These are phyloP conservation scores for Imbricaverruca yamaguchii DNA, from an alignment of 2,888 invertebrate genomes.

Conservation along the genomic window DNA sequence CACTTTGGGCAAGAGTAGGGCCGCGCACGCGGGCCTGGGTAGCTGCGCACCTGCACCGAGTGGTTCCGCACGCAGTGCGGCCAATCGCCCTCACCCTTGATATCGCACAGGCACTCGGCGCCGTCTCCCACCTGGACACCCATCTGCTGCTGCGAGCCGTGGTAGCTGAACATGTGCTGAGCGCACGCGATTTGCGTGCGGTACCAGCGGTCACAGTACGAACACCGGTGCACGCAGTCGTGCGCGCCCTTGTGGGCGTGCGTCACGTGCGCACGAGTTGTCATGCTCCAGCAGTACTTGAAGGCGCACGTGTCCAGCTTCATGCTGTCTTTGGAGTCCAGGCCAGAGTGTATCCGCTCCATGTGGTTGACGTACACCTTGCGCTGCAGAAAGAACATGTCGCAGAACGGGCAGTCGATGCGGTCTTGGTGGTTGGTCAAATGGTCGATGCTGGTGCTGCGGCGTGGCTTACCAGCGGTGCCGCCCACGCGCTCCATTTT, in stretches of 20 bases:
- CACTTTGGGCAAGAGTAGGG: background rate
- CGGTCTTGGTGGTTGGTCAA: background rate
- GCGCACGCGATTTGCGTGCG: background rate
- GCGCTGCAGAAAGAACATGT: background rate
- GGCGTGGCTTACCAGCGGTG: no score
- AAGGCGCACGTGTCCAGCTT: background rate
- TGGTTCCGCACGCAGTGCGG: background rate
- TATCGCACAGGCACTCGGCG: background rate
- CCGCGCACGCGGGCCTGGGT: background rate
- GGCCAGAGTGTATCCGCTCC: background rate
- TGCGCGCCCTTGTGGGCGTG: background rate
- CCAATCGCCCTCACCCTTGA: background rate
- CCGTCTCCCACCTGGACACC: background rate
- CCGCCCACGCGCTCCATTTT: no score
- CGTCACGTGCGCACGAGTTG: background rate
- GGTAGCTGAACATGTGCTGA: background rate
- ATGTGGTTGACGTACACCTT: background rate
- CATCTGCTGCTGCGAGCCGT: background rate
- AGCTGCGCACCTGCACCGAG: slow-evolving; percentile 16
- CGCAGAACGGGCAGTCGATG: background rate
- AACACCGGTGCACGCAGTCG: background rate
- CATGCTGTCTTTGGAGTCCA: background rate
- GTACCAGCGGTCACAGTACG: background rate
- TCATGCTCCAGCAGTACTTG: background rate
- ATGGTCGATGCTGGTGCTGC: background rate